Conservation (phyloP, 2,888 invertebrate genomes). For the Meliscaeva auricollis region DNA sequence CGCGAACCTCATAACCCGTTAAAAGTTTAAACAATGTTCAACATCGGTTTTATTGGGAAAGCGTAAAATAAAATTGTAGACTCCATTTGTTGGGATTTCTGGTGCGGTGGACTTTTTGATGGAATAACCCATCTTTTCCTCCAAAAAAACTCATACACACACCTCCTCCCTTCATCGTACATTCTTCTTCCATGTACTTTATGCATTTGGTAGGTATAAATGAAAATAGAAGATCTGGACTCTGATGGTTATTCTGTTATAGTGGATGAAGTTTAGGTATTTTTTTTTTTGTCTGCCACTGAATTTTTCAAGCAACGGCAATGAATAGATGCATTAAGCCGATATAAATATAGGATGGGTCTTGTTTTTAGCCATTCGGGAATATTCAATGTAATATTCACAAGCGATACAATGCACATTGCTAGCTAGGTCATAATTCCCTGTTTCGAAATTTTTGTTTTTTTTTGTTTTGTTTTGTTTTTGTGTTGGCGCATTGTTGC, state of each 20-base stretch:
- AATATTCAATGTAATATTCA: slow-evolving; percentile 64
- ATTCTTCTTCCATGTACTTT: too few species aligned
- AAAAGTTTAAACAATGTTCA: slow-evolving; percentile 74
- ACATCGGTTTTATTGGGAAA: slow-evolving; percentile 72
- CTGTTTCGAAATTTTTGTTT: background rate
- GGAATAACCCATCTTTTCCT: slow-evolving; percentile 1
- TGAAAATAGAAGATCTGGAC: background rate
- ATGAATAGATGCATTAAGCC: slow-evolving; percentile 65
- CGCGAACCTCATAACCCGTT: slow-evolving; percentile 68
- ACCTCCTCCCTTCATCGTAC: too few species aligned
- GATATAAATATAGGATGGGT: slow-evolving; percentile 24
- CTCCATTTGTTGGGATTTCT: slow-evolving; percentile 58
- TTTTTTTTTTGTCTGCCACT: slow-evolving; percentile 19
- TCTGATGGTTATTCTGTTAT: too few species aligned
- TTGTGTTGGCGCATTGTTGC: slow-evolving; percentile 33
- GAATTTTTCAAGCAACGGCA: slow-evolving; percentile 37
- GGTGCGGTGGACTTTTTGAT: slow-evolving; percentile 12
- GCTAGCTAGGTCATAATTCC: slow-evolving; percentile 50
- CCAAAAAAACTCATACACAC: too few species aligned
- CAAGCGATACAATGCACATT: slow-evolving; percentile 48
- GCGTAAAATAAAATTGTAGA: slow-evolving; percentile 69
- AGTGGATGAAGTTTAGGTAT: background rate
- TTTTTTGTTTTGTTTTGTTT: background rate
- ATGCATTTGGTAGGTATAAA: too few species aligned
- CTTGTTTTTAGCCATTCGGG: slow-evolving; percentile 27